These are phyloP conservation scores for Knipowitschia caucasica DNA, from an alignment of 2,797 vertebrate species.

Conservation along the genomic window DNA sequence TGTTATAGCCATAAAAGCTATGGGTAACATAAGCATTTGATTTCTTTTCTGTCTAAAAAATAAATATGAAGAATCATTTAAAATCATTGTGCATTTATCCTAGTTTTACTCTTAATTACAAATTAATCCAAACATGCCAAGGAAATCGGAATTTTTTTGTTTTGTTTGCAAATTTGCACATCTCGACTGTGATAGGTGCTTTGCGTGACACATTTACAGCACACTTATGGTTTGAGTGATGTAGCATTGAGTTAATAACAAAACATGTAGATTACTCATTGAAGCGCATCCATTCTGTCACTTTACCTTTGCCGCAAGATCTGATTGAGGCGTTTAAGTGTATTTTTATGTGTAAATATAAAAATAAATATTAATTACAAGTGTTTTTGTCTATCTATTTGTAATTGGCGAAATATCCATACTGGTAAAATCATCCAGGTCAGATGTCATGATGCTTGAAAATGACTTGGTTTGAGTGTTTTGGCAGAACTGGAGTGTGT, in stretches of 20 bases:
- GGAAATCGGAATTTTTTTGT: background rate
- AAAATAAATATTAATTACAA: slow-evolving; percentile 26
- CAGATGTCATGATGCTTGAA: no score
- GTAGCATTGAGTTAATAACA: slow-evolving; percentile 9
- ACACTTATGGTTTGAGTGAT: background rate
- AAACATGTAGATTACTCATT: slow-evolving; percentile 21
- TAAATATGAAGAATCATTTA: slow-evolving; percentile 6
- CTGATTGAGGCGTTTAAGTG: slow-evolving; percentile 27
- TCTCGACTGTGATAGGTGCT: slow-evolving; percentile 13
- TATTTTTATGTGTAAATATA: slow-evolving; percentile 16
- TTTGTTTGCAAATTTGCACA: slow-evolving; percentile 56
- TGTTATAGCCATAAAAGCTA: slow-evolving; percentile 12
- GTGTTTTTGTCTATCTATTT: background rate
- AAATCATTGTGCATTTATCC: slow-evolving; percentile 12
- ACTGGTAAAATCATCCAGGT: no score
- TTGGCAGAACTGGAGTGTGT: no score
- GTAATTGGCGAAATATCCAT: no score
- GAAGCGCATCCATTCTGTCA: slow-evolving; percentile 26
- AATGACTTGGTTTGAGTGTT: no score
- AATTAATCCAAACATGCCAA: background rate
- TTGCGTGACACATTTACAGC: slow-evolving; percentile 13
- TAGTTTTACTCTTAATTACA: background rate
- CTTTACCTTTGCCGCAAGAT: background rate
- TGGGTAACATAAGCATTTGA: background rate
- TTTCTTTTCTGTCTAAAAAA: slow-evolving; percentile 7